Conservation (phyloP, 2,797 vertebrate species). For the Morelia viridis region DNA sequence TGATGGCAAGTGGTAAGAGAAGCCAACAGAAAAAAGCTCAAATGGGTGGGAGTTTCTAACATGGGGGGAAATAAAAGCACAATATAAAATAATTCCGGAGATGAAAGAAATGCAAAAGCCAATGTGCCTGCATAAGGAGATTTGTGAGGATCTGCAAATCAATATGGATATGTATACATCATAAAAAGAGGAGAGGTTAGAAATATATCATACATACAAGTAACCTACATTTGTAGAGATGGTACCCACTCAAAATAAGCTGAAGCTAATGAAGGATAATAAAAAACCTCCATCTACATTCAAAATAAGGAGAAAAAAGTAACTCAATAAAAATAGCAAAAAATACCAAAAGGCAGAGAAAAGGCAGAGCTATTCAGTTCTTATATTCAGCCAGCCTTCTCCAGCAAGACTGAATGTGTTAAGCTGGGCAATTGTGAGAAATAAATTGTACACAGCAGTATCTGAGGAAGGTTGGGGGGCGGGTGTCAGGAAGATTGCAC, state of each 20-base stretch:
- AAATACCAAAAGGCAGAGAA: neutral
- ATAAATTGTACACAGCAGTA: neutral
- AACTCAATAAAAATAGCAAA: neutral
- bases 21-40: neutral
- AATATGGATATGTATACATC: neutral
- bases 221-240: neutral
- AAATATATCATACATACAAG: neutral
- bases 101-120: neutral
- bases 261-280: neutral
- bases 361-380: neutral
- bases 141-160: neutral
- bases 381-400: neutral
- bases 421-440: neutral
- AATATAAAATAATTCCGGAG: neutral
- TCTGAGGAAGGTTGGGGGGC: neutral
- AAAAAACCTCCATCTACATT: neutral
- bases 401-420: neutral
- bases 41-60: neutral
- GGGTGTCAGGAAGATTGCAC: neutral
- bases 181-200: neutral
- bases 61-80: neutral
- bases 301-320: neutral
- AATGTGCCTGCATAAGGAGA: neutral
- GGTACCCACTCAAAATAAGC: neutral
- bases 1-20: neutral